Evolutionary conservation across 2,797 vertebrate species (phyloP), one percentile per base, ranked within the genome.

Genomic region (Phoebastria nigripes): DNA sequence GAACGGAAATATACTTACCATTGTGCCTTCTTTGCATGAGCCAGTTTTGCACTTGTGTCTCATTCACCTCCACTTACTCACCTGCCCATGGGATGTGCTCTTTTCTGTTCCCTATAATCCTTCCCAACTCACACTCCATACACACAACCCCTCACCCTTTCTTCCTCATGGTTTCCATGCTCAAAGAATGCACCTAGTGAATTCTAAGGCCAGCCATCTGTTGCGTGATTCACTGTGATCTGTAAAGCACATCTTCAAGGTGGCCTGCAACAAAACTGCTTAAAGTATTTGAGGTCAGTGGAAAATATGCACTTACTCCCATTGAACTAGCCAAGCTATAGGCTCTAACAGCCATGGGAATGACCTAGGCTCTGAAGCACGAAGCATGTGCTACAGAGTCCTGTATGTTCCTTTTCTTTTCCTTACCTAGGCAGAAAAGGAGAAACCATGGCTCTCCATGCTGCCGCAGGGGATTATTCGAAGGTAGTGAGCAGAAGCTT

Each of bases 251-350:
- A 11, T 5, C 39, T 70, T 65, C 44, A 59, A n/a, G 46, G n/a
- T 13, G 15, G 21, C 51, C 46, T 73, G 44, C 46, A 25, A 74
- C 51, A 62, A 39, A 69, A 65, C 47, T 37, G 22, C 62, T 62
- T 62, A 4, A 47, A 47, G n/a, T 25, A 24, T 39, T 15, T 46
- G 47, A 85, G 25, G 17, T 28, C 65, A 71, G 61, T 44, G 81
- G 87, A 92, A 89, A 94, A 71, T 7, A 35, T 21, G n/a, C 61
- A 37, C 25, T 52, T 25, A 37, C 8, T 82, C 16, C n/a, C 5
- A 12, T 1, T 3, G 12, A 85, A 41, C 11, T 3, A n/a, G 16
- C 17, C 0, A 0, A 39, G n/a, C 59, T 35, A 21, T 6, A 49
- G 42, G 59, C 42, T 17, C 35, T 6, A 74, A 46, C 13, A 72